Conservation (phyloP, 2,113 vertebrate genomes). For the Gorsachius goisagi region DNA sequence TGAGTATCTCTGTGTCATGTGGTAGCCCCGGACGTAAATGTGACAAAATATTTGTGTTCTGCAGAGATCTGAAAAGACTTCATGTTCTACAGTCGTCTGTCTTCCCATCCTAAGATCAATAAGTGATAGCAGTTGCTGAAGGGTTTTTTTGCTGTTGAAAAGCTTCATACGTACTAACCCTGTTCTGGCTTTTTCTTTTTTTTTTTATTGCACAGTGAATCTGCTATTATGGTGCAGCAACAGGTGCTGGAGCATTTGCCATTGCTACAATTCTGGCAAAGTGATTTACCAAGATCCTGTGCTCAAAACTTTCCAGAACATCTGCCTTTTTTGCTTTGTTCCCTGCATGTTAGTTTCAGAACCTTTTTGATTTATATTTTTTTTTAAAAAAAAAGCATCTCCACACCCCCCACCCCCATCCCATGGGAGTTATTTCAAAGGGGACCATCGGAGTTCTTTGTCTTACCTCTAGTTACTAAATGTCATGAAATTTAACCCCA, state of each 20-base stretch:
- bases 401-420: too few relatives aligned
- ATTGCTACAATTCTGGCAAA: not conserved
- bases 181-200: not conserved
- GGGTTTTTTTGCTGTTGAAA: rapidly evolving
- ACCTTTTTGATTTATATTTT: not conserved
- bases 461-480: not conserved
- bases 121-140: not conserved
- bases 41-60: not conserved
- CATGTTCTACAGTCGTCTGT: not conserved
- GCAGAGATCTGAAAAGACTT: not conserved
- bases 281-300: not conserved
- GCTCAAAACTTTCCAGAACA: not conserved
- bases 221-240: not conserved
- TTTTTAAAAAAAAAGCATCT: not conserved
- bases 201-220: not conserved
- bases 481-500: not conserved
- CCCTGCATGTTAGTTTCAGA: not conserved
- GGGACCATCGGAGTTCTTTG: not conserved
- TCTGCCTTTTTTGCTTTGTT: not conserved
- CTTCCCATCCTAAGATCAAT: not conserved
- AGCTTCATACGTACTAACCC: not conserved
- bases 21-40: not conserved
- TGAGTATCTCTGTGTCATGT: not conserved
- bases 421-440: not conserved
- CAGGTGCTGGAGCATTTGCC: not conserved